Conservation (phyloP, 2,113 vertebrate genomes). For the Otocyon megalotis region DNA sequence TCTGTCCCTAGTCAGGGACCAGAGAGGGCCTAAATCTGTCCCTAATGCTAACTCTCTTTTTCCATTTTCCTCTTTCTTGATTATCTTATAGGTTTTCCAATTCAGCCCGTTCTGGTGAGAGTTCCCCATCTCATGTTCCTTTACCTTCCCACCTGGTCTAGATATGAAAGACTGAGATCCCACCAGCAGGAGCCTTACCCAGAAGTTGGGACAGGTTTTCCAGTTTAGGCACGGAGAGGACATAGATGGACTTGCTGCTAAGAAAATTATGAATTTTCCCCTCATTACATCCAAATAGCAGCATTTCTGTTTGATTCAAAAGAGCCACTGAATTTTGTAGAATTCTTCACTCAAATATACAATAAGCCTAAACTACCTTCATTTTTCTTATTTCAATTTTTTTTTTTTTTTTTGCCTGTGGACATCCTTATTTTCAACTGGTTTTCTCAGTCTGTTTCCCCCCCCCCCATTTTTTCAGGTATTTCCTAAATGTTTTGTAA, state of each 20-base stretch:
- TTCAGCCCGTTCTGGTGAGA: background rate
- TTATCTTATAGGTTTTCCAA: background rate
- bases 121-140: background rate
- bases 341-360: background rate
- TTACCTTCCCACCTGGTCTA: background rate
- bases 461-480: background rate
- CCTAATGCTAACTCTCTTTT: background rate
- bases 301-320: background rate
- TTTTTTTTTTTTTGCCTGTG: slow-evolving; percentile 57
- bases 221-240: accelerated
- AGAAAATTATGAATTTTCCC: background rate
- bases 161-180: background rate
- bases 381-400: background rate
- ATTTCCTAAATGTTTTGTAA: slow-evolving; percentile 57
- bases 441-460: background rate
- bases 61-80: background rate
- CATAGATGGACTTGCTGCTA: background rate
- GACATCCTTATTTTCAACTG: background rate
- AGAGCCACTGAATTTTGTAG: background rate
- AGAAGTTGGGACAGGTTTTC: background rate
- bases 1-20: background rate
- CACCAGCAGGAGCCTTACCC: too few species aligned
- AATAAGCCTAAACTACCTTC: background rate
- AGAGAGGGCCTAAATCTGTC: background rate
- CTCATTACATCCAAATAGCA: background rate